Evolutionary conservation across 37 sponge, comb jelly and placozoan species (phyloP), one percentile per base, ranked within the genome.

Genomic region (Bolinopsis microptera): DNA sequence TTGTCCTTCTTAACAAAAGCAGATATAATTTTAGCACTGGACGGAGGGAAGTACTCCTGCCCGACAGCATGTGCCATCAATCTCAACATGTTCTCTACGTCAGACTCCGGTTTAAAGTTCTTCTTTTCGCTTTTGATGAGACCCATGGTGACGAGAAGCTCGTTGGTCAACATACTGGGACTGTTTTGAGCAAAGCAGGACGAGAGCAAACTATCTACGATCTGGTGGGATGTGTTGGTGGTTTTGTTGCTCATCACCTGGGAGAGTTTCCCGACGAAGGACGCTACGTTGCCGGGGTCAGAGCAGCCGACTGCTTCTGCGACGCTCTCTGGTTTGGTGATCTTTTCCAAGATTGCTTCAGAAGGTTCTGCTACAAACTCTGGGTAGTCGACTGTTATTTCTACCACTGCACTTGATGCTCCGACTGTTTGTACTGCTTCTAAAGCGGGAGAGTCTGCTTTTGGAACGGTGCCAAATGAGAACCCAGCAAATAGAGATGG

Each of bases 91-190:
- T 39, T 41, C 3, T 86, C 90, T 25, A 41, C 61, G 39, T 86
- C 90, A 38, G 90, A 86, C 8, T 3, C 35, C 36, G 90, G 90
- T 40, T 86, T 86, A 48, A 86, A 86, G 31, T 86, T 27, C 61
- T 86, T 86, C 22, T 86, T 38, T 38, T 86, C 90, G 61, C 90
- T 86, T 27, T 86, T 86, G 16, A 86, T 86, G n/a, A 86, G 61
- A 5, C 61, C 90, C 61, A 86, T 39, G 3, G 90, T 33, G n/a
- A 86, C 61, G 26, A 86, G 90, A 9, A 86, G 61, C 61, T 86
- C 90, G 90, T 86, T 86, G 27, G 90, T 86, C 9, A 86, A 16
- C 26, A 86, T 24, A 39, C 61, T 26, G 23, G n/a, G 90, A 48
- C 36, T 86, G 23, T 41, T 24, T 30, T 24, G 61, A n/a, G 34